These are phyloP conservation scores for Lampris incognitus DNA, from an alignment of 2,113 vertebrate genomes.

Conservation along the genomic window DNA sequence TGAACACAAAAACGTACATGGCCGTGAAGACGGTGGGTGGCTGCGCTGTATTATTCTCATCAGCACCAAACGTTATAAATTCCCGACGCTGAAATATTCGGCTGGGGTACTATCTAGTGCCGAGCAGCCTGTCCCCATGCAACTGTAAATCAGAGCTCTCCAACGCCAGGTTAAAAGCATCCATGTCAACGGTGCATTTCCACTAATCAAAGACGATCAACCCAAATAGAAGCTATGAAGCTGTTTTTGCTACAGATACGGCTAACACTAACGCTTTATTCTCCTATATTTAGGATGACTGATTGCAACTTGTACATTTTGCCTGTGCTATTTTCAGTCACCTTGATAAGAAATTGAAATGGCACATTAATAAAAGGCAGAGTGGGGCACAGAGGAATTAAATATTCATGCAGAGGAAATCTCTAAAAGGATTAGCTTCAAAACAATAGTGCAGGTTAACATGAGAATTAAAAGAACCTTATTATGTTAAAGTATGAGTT, in stretches of 20 bases:
- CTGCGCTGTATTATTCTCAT: background rate
- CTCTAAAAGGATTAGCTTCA: background rate
- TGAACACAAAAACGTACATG: background rate
- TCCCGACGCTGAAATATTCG: background rate
- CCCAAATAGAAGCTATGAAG: too few relatives aligned
- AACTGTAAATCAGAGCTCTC: too few relatives aligned
- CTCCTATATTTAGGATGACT: too few relatives aligned
- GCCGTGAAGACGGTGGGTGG: background rate
- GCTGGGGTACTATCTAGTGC: background rate
- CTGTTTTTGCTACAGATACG: too few relatives aligned
- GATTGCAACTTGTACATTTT: background rate
- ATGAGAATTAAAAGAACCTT: background rate
- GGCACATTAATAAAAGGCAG: background rate
- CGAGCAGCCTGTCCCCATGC: too few relatives aligned
- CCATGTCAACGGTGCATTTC: too few relatives aligned
- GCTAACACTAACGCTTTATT: too few relatives aligned
- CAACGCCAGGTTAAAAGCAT: too few relatives aligned
- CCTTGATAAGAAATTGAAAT: constrained; percentile 37
- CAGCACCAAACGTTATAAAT: background rate
- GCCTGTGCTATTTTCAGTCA: constrained; percentile 20
- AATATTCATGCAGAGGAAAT: constrained; percentile 9
- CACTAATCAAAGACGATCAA: too few relatives aligned
- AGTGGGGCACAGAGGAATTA: constrained; percentile 3
- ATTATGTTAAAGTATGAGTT: background rate
- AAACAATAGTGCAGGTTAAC: background rate